These are phyloP conservation scores for Drosophila formosana DNA, from an alignment of 2,888 invertebrate genomes.

Conservation along the genomic window DNA sequence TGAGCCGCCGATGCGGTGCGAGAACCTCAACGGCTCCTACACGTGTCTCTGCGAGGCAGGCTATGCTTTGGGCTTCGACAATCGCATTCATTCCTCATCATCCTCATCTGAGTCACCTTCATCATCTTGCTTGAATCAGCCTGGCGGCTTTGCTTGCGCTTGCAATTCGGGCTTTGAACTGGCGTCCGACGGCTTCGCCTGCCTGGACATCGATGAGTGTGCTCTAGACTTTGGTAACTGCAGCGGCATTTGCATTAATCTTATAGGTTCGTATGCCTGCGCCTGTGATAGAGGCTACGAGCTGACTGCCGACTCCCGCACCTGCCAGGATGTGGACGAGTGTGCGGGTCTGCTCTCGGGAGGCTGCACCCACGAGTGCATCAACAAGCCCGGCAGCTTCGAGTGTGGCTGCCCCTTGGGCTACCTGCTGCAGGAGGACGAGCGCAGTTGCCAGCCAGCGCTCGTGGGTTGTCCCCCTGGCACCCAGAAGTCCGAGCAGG, in stretches of 20 bases:
- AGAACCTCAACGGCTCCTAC: slow-evolving; percentile 84
- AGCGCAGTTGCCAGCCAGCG: slow-evolving; percentile 73
- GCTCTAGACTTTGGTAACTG: slow-evolving; percentile 86
- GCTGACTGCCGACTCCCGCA: slow-evolving; percentile 79
- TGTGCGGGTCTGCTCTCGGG: slow-evolving; percentile 80
- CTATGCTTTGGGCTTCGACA: slow-evolving; percentile 84
- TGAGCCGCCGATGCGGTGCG: slow-evolving; percentile 74
- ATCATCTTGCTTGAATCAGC: slow-evolving; percentile 85
- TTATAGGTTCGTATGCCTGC: slow-evolving; percentile 86
- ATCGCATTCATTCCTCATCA: slow-evolving; percentile 6
- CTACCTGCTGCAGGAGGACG: slow-evolving; percentile 83
- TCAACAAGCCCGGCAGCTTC: slow-evolving; percentile 87
- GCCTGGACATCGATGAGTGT: slow-evolving; percentile 87
- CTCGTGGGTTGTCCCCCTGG: slow-evolving; percentile 81
- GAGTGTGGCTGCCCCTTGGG: slow-evolving; percentile 87
- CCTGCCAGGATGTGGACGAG: slow-evolving; percentile 86
- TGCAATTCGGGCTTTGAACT: slow-evolving; percentile 85
- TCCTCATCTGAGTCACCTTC: slow-evolving; percentile 31
- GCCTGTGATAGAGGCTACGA: slow-evolving; percentile 86
- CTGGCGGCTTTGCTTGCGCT: slow-evolving; percentile 86
- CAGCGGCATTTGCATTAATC: slow-evolving; percentile 87
- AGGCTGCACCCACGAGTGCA: slow-evolving; percentile 86
- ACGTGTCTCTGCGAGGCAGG: slow-evolving; percentile 85
- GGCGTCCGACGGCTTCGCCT: slow-evolving; percentile 78
- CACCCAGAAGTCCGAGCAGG: slow-evolving; percentile 51